Evolutionary conservation across 2,888 invertebrate genomes (phyloP).

Genomic region (Lepidocyrtinus sp.): DNA sequence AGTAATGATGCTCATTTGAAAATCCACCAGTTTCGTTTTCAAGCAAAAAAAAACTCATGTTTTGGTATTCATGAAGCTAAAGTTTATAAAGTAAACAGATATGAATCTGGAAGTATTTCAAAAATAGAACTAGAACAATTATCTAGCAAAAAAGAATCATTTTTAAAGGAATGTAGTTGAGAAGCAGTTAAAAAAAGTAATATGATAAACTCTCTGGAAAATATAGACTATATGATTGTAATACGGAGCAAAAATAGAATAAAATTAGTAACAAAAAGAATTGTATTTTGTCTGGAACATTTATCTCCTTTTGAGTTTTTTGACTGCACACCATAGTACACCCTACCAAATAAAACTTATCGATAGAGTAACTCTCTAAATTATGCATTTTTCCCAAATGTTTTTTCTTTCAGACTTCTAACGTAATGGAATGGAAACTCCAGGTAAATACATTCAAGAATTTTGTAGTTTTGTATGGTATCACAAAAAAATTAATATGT

Average conservation of each 20-base stretch:
- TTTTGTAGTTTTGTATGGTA: constrained; percentile 4
- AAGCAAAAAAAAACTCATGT: too few relatives aligned
- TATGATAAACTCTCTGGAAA: not conserved
- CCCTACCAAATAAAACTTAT: not conserved
- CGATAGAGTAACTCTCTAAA: not conserved
- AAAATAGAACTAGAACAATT: not conserved
- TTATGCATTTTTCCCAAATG: constrained; percentile 1
- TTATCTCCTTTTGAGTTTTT: not conserved
- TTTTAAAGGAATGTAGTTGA: not conserved
- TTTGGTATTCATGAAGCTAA: too few relatives aligned
- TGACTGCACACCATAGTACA: not conserved
- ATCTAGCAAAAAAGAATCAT: not conserved
- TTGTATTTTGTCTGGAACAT: constrained; percentile 11
- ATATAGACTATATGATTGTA: not conserved
- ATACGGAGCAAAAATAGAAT: constrained; percentile 10
- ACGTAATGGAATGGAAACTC: not conserved
- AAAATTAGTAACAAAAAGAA: constrained; percentile 9
- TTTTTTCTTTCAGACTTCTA: not conserved
- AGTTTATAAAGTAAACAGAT: too few relatives aligned
- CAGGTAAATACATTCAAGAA: not conserved
- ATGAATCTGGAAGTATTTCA: constrained; percentile 4
- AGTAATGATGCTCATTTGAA: not conserved
- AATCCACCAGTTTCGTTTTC: constrained; percentile 6
- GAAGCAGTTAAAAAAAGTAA: constrained; percentile 5
- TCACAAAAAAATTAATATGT: not conserved